Percentiles rank a stretch among this genome's conserved stretches.
phyloP scores from a whole-genome alignment of 1,140 invertebrate species.

The Camponotus pennsylvanicus region DNA sequence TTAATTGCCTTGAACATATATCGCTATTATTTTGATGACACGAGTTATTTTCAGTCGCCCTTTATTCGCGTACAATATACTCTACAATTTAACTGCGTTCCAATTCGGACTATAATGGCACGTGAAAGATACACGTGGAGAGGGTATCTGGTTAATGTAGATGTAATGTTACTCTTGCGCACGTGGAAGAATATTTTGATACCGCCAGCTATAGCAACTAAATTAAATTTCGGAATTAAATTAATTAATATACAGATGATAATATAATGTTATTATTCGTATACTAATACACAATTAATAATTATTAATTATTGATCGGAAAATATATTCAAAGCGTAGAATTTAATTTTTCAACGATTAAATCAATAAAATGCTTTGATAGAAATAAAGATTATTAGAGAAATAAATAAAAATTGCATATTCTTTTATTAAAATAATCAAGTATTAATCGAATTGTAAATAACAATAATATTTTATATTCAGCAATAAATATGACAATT shows the following conservation, averaged over 20 bases:
- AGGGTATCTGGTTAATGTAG: neutral
- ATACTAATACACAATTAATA: constrained; percentile 5
- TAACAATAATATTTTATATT: neutral
- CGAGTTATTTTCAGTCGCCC: constrained; percentile 32
- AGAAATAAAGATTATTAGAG: neutral
- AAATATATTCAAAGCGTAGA: neutral
- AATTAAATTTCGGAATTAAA: constrained; percentile 11
- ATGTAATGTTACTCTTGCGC: constrained; percentile 16
- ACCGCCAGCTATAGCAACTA: neutral
- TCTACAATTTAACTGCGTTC: constrained; percentile 8
- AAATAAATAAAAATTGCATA: neutral
- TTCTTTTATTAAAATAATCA: neutral
- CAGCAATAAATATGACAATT: neutral
- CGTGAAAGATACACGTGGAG: constrained; percentile 56
- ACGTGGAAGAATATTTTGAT: constrained; percentile 38
- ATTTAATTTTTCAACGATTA: constrained; percentile 5
- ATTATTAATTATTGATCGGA: constrained; percentile 8
- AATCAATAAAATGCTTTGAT: neutral
- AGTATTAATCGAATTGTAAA: neutral
- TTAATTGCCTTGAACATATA: constrained; percentile 2
- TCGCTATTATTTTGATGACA: constrained; percentile 34
- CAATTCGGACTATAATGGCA: constrained; percentile 13
- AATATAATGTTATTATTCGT: neutral
- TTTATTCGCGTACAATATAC: constrained; percentile 14
- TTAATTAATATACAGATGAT: constrained; percentile 32